Evolutionary conservation across 2,888 invertebrate species (phyloP), one percentile per base, ranked within the genome.

Genomic region (Molanna angustata): DNA sequence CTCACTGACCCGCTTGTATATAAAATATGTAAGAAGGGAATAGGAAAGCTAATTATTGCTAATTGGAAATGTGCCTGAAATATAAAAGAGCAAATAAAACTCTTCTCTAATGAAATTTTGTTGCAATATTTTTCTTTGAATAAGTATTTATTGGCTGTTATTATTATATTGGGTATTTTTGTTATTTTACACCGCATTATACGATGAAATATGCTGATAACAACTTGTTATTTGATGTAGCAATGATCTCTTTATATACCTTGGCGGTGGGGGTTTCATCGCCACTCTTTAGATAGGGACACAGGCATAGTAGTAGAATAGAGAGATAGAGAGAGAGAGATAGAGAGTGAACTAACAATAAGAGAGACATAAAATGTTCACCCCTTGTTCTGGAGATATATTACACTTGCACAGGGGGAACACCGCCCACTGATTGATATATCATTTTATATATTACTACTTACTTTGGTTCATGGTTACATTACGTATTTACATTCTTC

Each of bases 361-460:
- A 4, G 3, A 4, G 37, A 35, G 49, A 52, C 14, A 37, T 16
- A 37, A n/a, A n/a, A 35, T 35, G 56, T 57, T 57, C 54, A 65
- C 65, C 64, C 61, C 59, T 61, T 57, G 59, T 61, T 61, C 61
- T 61, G 70, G 74, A 71, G 73, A 69, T 49, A 56, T 65, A 74
- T 72, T 69, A 75, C 74, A 75, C 54, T 50, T 72, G 68, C 67
- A 72, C 75, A 71, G 73, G 74, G 74, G 73, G 66, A 62, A 58
- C 52, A 37, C 59, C 57, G 48, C 54, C 57, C 54, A 56, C 54
- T 52, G 45, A 47, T n/a, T n/a, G n/a, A n/a, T n/a, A n/a, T n/a
- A n/a, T n/a, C n/a, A n/a, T n/a, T n/a, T n/a, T n/a, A n/a, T n/a
- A n/a, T n/a, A 54, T 49, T 49, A 59, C 44, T 52, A 55, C 53